A percentile compares a stretch with the other conserved stretches of the same genome.
phyloP scores from a whole-genome alignment of 2,113 vertebrate genomes.

The Conger conger region DNA sequence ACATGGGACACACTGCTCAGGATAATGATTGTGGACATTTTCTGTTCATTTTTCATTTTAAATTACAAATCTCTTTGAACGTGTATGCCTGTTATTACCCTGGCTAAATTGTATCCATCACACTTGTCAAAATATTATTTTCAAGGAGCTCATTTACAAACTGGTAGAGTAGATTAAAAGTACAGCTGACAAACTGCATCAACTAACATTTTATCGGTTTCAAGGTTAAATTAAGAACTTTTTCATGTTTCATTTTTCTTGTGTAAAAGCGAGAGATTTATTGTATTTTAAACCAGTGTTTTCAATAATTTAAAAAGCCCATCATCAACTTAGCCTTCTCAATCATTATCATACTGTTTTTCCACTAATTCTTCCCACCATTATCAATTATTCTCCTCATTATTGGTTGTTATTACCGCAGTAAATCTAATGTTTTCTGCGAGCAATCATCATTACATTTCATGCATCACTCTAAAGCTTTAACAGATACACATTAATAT shows the following conservation, averaged over 20 bases:
- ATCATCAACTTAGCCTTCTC: background rate
- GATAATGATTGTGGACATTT: background rate
- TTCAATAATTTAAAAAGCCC: background rate
- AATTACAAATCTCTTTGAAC: background rate
- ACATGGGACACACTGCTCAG: background rate
- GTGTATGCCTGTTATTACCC: background rate
- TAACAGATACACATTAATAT: constrained; percentile 62
- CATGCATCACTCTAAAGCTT: constrained; percentile 54
- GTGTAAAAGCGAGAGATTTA: background rate
- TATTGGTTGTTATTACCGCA: constrained; percentile 40
- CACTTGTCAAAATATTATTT: background rate
- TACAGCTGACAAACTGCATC: background rate
- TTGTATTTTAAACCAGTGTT: background rate
- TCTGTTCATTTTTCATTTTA: background rate
- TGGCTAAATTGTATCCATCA: background rate
- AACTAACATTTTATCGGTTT: background rate
- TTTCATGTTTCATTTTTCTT: too few species aligned
- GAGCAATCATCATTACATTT: constrained; percentile 60
- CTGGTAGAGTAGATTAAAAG: background rate
- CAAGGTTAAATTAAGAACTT: background rate
- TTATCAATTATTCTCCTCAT: constrained; percentile 34
- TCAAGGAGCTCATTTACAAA: background rate
- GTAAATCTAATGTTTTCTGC: constrained; percentile 36
- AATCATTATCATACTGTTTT: background rate
- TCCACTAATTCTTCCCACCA: constrained; percentile 1